Base-by-base conservation (phyloP, 2,113 vertebrate genomes). In the Chlamydotis undulata region DNA sequence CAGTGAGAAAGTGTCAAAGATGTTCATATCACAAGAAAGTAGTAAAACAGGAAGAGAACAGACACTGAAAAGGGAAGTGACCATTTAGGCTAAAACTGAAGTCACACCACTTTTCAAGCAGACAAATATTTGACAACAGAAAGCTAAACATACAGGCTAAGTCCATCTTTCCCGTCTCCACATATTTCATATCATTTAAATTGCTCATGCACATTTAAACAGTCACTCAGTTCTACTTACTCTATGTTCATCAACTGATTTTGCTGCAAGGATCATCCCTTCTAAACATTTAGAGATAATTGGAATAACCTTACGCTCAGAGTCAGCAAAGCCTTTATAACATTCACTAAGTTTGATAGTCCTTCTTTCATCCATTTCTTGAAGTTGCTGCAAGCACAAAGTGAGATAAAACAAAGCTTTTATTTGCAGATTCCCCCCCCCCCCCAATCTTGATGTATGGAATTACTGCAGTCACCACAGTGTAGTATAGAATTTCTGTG, bases 211-310 rank as follows among this genome's bases (percentile, higher is more conserved):
- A 52, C n/a, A 31, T 75, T 63, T n/a, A 12, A 56, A 23, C 59
- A 43, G 43, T 76, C 52, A 7, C 65, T 84, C 64, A 56, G 37
- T n/a, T 91, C 35, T 71, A 97, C 98, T 97, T 98, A 99, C 99
- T 98, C 97, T 97, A 49, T 98, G 98, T 89, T 99, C 98, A 85
- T 99, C 99, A 60, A 99, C 99, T 49, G 99, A 99, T 95, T 99
- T 99, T 89, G 99, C 99, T 33, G 99, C 99, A 71, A 98, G 98
- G 93, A 99, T 99, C 99, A 99, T 99, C 96, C 99, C 99, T 91
- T 99, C 99, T 93, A 99, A 98, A 97, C 99, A 99, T 89, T 99
- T 99, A 37, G 99, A 99, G 95, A 99, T 97, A 93, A 99, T 99
- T 6, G 99, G 99, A 94, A 99, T 97, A 97, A 99, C 99, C 97